phyloP scores from a whole-genome alignment of 2,797 vertebrate species.

The Staurois parvus region DNA sequence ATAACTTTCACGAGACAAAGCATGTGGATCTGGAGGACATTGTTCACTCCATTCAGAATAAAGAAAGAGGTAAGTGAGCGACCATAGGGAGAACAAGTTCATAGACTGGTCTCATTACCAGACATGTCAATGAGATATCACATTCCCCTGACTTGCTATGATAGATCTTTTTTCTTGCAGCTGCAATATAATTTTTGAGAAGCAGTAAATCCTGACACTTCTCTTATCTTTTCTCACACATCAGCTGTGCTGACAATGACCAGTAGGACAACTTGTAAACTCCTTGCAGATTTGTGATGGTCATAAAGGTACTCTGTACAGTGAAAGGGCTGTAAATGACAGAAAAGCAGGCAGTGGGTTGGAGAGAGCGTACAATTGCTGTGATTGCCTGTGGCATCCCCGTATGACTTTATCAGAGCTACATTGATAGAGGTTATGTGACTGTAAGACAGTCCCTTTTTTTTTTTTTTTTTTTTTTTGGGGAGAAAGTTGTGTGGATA shows the following conservation, averaged over 20 bases:
- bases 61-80: conserved; percentile 75
- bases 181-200: background rate
- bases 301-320: background rate
- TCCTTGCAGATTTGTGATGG: background rate
- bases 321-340: background rate
- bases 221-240: background rate
- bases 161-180: background rate
- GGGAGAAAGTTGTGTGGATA: background rate
- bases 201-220: conserved; percentile 1
- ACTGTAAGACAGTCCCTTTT: background rate
- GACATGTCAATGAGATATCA: background rate
- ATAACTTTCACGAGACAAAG: conserved; percentile 78
- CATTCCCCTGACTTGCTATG: background rate
- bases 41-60: conserved; percentile 75
- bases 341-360: background rate
- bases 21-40: conserved; percentile 83
- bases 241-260: background rate
- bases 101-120: background rate
- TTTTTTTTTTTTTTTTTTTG: too few species aligned
- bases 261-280: background rate
- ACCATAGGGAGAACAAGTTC: background rate
- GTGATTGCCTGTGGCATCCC: background rate
- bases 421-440: background rate
- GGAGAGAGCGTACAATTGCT: background rate
- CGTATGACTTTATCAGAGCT: background rate